These are phyloP conservation scores for Netelia inedita DNA, from an alignment of 2,888 invertebrate genomes.

Conservation along the genomic window DNA sequence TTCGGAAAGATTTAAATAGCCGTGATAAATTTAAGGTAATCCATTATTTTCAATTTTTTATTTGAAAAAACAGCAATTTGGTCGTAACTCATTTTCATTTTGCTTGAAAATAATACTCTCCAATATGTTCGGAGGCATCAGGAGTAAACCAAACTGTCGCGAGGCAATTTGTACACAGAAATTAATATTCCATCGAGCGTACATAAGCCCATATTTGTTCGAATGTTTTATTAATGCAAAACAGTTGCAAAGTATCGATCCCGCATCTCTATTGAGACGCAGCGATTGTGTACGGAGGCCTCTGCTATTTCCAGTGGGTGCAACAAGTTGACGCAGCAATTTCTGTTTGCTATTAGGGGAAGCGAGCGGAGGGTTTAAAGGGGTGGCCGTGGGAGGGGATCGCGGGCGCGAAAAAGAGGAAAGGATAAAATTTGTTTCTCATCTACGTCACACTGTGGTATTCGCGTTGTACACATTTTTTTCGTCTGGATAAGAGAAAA, in stretches of 20 bases:
- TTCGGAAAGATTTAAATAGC: not conserved
- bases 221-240: not conserved
- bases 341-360: slow-evolving; percentile 55
- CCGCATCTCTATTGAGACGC: slow-evolving; percentile 37
- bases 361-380: slow-evolving; percentile 19
- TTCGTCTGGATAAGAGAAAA: slow-evolving; percentile 35
- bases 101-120: too few relatives aligned
- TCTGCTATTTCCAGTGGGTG: slow-evolving; percentile 62
- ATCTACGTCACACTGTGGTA: slow-evolving; percentile 55
- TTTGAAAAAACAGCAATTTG: too few relatives aligned
- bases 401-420: slow-evolving; percentile 7
- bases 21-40: too few relatives aligned
- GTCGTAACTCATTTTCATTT: too few relatives aligned
- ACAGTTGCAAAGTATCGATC: slow-evolving; percentile 15
- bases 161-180: not conserved
- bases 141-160: not conserved
- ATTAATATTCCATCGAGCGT: not conserved
- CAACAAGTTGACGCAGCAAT: slow-evolving; percentile 70
- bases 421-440: slow-evolving; percentile 64
- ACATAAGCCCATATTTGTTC: not conserved
- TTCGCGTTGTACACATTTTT: slow-evolving; percentile 51
- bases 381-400: slow-evolving; percentile 9
- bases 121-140: too few relatives aligned
- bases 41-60: too few relatives aligned
- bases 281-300: not conserved